Conservation (phyloP, 2,888 invertebrate species). For the Chrysolina haemoptera region DNA sequence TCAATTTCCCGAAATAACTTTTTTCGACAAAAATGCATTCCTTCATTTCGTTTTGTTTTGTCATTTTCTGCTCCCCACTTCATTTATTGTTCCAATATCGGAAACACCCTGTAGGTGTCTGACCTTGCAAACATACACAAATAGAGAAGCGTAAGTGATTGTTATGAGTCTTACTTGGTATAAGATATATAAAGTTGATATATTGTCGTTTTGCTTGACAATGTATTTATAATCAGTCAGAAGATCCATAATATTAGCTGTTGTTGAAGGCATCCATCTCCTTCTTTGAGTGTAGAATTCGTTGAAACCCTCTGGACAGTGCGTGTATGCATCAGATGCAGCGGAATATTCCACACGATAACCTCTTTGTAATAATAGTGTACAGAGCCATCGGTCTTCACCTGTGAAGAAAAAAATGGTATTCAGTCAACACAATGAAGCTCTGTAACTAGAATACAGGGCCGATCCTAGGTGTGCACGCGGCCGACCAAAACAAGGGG, state of each 20-base stretch:
- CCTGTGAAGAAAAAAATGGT: conserved; percentile 69
- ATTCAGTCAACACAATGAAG: neutral
- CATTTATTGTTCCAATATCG: no score
- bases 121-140: no score
- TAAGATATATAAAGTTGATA: conserved; percentile 84
- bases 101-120: no score
- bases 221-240: conserved; percentile 84
- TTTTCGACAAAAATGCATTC: no score
- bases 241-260: conserved; percentile 94
- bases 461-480: no score
- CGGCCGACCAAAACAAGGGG: no score
- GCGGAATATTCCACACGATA: conserved; percentile 95
- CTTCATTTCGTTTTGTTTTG: no score
- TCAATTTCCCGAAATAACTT: no score
- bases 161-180: conserved; percentile 74
- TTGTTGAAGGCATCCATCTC: conserved; percentile 96
- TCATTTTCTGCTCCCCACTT: no score
- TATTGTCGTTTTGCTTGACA: conserved; percentile 88
- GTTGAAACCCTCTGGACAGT: conserved; percentile 92
- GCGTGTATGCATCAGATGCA: conserved; percentile 95
- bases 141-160: no score
- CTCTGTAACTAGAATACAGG: no score
- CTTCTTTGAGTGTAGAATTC: conserved; percentile 96
- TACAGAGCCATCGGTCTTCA: conserved; percentile 98
- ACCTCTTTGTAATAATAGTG: conserved; percentile 90